Evolutionary conservation across 37 sponge, comb jelly and placozoan species (phyloP), one percentile per base, ranked within the genome.

Genomic region (Mnemiopsis leidyi): DNA sequence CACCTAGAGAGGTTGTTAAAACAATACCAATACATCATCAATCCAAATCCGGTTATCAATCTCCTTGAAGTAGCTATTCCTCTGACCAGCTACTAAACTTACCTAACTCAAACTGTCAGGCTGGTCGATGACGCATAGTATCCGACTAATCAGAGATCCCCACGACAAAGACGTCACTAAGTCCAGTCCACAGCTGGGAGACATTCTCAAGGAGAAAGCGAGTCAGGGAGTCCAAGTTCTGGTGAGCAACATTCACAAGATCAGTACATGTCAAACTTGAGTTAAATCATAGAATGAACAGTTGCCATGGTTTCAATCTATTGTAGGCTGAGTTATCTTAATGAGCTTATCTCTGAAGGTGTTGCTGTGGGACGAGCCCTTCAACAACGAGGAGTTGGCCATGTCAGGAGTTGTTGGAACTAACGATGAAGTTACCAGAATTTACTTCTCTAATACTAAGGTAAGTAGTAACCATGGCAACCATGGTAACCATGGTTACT

Each of bases 401-500:
- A 85, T 85, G 90, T 23, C 61, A n/a, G 90, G 90, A n/a, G 90
- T 85, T 16, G 90, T 85, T 36, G 90, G 90, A 16, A 85, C 90
- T 39, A 85, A 85, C 29, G 90, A 85, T 21, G 90, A 85, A 33
- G 36, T 85, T n/a, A 85, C 90, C n/a, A 35, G 90, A 38, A 40
- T 32, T 9, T 85, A 26, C 90, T 85, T 85, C 90, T 28, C 90
- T 39, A 85, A 85, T n/a, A 85, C 90, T 29, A 38, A 85, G 90
- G 90, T 85, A 48, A 48, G 61, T 48, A 48, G 61, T 48, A 48
- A 48, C 61, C 13, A 18, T 48, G 13, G 13, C 13, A 48, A 48
- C n/a, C n/a, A n/a, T n/a, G 61, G 61, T 48, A 48, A 48, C 61
- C n/a, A n/a, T n/a, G n/a, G n/a, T n/a, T n/a, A n/a, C n/a, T n/a